A percentile compares a stretch with the other conserved stretches of the same genome.
These are phyloP conservation scores for Cetoscarus ocellatus DNA, from an alignment of 2,797 vertebrate genomes.

Conservation along the genomic window DNA sequence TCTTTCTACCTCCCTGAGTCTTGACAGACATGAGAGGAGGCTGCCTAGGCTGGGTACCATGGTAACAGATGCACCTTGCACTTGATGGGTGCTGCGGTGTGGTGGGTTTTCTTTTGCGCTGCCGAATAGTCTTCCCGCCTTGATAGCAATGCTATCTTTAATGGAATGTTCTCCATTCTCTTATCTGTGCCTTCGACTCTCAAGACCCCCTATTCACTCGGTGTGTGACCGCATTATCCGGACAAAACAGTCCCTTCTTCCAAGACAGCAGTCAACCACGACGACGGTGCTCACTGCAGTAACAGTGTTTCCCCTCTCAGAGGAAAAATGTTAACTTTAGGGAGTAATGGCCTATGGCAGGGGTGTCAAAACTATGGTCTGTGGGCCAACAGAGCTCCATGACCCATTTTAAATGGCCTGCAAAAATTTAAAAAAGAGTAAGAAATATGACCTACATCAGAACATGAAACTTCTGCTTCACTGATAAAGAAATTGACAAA, in stretches of 20 bases:
- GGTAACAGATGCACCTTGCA: conserved; percentile 86
- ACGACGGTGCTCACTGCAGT: conserved; percentile 60
- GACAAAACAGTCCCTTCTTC: conserved; percentile 70
- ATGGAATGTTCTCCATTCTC: conserved; percentile 76
- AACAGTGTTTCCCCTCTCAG: conserved; percentile 48
- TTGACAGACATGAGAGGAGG: conserved; percentile 82
- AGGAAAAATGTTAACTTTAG: conserved; percentile 47
- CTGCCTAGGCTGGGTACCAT: conserved; percentile 84
- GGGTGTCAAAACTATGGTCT: too few species aligned
- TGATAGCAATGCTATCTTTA: conserved; percentile 75
- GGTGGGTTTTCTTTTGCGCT: conserved; percentile 27
- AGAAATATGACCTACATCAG: too few species aligned
- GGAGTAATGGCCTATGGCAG: conserved; percentile 24
- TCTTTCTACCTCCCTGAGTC: conserved; percentile 63
- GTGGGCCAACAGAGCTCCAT: too few species aligned
- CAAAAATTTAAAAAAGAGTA: too few species aligned
- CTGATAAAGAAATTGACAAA: too few species aligned
- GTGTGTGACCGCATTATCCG: conserved; percentile 68
- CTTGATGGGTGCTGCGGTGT: conserved; percentile 64
- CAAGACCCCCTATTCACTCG: conserved; percentile 68
- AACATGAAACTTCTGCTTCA: too few species aligned
- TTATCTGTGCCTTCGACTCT: conserved; percentile 74
- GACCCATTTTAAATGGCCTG: too few species aligned
- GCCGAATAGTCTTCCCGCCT: conserved; percentile 68
- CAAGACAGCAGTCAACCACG: conserved; percentile 67